A percentile compares a stretch with the other conserved stretches of the same genome.
Conservation (phyloP, 2,888 invertebrate genomes). For the Graphium colonna region DNA sequence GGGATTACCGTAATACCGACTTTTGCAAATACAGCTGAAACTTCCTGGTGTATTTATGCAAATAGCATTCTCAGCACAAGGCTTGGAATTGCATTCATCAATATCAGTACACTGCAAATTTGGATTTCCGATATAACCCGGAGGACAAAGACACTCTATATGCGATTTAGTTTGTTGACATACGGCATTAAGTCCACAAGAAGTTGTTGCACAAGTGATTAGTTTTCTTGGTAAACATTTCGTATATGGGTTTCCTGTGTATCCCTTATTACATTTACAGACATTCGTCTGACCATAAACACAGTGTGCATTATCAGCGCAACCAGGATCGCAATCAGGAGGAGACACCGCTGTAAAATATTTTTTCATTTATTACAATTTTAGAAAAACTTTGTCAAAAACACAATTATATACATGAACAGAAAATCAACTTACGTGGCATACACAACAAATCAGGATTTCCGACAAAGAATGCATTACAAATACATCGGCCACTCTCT, state of each 20-base stretch:
- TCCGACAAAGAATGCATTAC: slow-evolving; percentile 92
- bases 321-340: slow-evolving; percentile 88
- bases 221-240: slow-evolving; percentile 86
- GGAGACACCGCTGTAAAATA: slow-evolving; percentile 84
- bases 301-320: slow-evolving; percentile 92
- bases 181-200: slow-evolving; percentile 89
- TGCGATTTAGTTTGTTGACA: slow-evolving; percentile 87
- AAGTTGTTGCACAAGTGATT: slow-evolving; percentile 84
- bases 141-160: slow-evolving; percentile 90
- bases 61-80: slow-evolving; percentile 91
- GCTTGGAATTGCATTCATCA: slow-evolving; percentile 89
- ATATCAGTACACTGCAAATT: slow-evolving; percentile 91
- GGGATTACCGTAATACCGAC: slow-evolving; percentile 92
- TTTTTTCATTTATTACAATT: slow-evolving; percentile 1
- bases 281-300: slow-evolving; percentile 88
- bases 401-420: slow-evolving; percentile 12
- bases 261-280: slow-evolving; percentile 92
- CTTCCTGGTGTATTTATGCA: slow-evolving; percentile 95
- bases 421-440: slow-evolving; percentile 86
- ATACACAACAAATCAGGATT: slow-evolving; percentile 94
- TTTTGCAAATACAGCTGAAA: slow-evolving; percentile 93
- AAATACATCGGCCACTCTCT: slow-evolving; percentile 89
- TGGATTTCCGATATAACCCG: slow-evolving; percentile 92
- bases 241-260: slow-evolving; percentile 92
- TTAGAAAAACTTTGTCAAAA: neutral